Base-by-base conservation (phyloP, 2,888 invertebrate genomes). In the Celastrina argiolus region DNA sequence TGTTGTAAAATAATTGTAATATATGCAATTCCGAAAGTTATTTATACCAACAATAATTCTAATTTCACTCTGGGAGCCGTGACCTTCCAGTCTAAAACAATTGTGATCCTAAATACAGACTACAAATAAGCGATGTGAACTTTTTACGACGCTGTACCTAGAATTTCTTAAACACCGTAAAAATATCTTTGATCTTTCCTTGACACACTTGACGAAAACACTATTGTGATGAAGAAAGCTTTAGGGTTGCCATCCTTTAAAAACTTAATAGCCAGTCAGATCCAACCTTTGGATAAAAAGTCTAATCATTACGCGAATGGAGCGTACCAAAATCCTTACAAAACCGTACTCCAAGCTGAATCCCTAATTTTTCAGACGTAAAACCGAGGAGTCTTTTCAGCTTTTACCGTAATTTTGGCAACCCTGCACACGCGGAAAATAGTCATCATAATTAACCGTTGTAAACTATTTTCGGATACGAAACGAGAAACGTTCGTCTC, bases 401-500 rank as follows among this genome's bases (percentile, higher is more conserved):
- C 8, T 36, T 14, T 51, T 22, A 18, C 2, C 4, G 51, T 12
- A 22, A 18, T 12, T 51, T 22, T 22, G 22, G n/a, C 51, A 51
- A 51, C 51, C 51, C 51, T 51, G 12, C 12, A 51, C 36, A 22
- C 39, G 18, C 58, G 14, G 16, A 56, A 58, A 65, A 65, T 42
- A 59, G 56, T 41, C 41, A n/a, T 58, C 26, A 28, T 58, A 65
- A 65, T 65, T 41, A 39, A 14, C 56, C 14, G 65, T 42, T 56
- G 59, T 65, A 65, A 65, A n/a, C 65, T 65, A 65, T 65, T 65
- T 65, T 65, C 41, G 58, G 36, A 61, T 34, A 3, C 16, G 2
- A 31, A 51, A 59, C 59, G 34, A 8, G 5, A 34, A 59, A 34
- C 59, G 34, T 56, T 58, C 14, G 16, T 41, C 41, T 34, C 42